A percentile compares a stretch with the other conserved stretches of the same genome.
Conservation (phyloP, 1,140 invertebrate species). For the Glomeris maerens region DNA sequence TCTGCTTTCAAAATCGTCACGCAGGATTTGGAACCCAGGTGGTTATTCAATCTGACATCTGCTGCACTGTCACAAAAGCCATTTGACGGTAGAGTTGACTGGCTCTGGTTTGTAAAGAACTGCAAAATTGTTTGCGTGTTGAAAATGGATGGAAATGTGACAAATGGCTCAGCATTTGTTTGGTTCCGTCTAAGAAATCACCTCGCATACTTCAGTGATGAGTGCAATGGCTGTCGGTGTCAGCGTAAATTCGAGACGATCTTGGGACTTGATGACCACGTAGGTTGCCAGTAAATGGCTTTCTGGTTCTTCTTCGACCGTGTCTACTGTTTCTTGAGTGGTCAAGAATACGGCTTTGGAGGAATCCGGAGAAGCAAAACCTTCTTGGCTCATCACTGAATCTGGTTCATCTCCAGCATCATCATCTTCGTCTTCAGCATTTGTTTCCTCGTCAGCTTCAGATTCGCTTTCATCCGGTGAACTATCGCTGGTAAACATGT, state of each 20-base stretch:
- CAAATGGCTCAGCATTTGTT: not conserved
- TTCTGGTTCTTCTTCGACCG: slow-evolving; percentile 11
- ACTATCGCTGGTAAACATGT: not conserved
- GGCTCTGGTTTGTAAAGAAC: not conserved
- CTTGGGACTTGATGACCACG: slow-evolving; percentile 48
- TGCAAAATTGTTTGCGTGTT: not conserved
- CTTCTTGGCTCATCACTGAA: slow-evolving; percentile 19
- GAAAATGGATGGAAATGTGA: no score
- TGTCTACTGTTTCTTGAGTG: slow-evolving; percentile 20
- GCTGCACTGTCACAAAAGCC: slow-evolving; percentile 14
- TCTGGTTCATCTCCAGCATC: slow-evolving; percentile 16
- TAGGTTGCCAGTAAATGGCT: slow-evolving; percentile 40
- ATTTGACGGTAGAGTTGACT: not conserved
- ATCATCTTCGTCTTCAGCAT: slow-evolving; percentile 7
- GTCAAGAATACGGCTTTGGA: slow-evolving; percentile 20
- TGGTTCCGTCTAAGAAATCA: slow-evolving; percentile 5
- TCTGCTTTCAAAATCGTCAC: slow-evolving; percentile 38
- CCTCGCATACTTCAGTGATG: slow-evolving; percentile 40
- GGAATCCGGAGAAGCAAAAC: slow-evolving; percentile 8
- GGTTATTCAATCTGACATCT: slow-evolving; percentile 36
- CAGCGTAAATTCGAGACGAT: slow-evolving; percentile 52
- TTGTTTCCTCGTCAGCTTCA: not conserved
- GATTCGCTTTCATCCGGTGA: not conserved
- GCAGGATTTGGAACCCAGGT: slow-evolving; percentile 42
- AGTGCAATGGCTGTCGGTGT: slow-evolving; percentile 44